A percentile compares a stretch with the other conserved stretches of the same genome.
Conservation (phyloP, 2,797 vertebrate species). For the Lophius americanus region DNA sequence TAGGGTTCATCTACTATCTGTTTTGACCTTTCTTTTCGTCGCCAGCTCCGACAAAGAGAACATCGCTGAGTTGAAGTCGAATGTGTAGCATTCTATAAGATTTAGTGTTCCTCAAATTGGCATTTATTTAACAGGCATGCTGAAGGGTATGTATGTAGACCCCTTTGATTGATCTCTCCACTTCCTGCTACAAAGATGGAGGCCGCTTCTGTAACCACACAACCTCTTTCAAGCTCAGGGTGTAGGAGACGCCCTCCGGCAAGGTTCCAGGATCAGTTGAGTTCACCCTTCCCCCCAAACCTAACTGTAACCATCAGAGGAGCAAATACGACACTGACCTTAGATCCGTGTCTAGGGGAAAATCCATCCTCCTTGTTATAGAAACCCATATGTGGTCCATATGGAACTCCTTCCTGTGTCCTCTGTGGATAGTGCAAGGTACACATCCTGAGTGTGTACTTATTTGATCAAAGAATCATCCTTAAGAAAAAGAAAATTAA, state of each 20-base stretch:
- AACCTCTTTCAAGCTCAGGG: constrained; percentile 68
- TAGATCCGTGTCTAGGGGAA: constrained; percentile 73
- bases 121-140: constrained; percentile 75
- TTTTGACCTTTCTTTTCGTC: neutral
- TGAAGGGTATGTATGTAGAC: constrained; percentile 71
- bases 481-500: neutral
- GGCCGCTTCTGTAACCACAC: constrained; percentile 70
- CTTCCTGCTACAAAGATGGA: constrained; percentile 80
- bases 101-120: constrained; percentile 70
- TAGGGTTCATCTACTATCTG: neutral
- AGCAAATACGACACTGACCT: constrained; percentile 72
- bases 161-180: constrained; percentile 74
- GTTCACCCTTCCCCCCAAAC: constrained; percentile 56
- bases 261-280: constrained; percentile 67
- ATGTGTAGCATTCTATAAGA: constrained; percentile 43
- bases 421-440: constrained; percentile 57
- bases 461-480: constrained; percentile 38
- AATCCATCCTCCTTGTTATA: constrained; percentile 63
- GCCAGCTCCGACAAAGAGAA: no score
- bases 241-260: constrained; percentile 73
- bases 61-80: constrained; percentile 25
- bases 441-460: constrained; percentile 49
- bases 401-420: constrained; percentile 70
- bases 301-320: constrained; percentile 76
- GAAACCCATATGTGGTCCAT: constrained; percentile 77